Base-by-base conservation (phyloP, 2,797 vertebrate genomes). In the Xyrichtys novacula region DNA sequence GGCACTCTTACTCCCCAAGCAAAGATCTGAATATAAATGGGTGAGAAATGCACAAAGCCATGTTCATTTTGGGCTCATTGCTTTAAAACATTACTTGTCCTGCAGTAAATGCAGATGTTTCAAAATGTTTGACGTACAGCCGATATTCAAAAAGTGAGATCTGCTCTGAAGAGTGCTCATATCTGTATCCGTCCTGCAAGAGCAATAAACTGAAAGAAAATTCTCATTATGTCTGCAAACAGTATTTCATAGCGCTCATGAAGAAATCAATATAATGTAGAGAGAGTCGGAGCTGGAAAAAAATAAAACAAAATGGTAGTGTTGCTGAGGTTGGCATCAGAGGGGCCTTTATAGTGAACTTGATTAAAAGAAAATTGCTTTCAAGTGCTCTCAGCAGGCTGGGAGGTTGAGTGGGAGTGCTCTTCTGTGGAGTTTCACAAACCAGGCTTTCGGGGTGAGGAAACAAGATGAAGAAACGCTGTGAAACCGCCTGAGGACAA, bases 321-420 rank as follows among this genome's bases (percentile, higher is more conserved):
- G 76, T 85, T 85, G 82, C 87, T 76, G 71, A 78, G 85, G 85
- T 81, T 86, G 88, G 86, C 88, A 85, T 88, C 91, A 90, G 86
- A 89, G 88, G 87, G 80, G 80, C 85, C 83, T 92, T 91, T 90
- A 89, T 88, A 83, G 88, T 88, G 85, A 91, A 91, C 82, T 91
- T 92, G 92, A 93, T 93, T 92, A 93, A 91, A 92, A 92, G 90
- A 91, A 93, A 92, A 92, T 92, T 92, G 91, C 88, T 91, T 93
- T 91, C 88, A 90, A 93, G 90, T 87, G 89, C 86, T 91, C 88
- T 91, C 88, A 83, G 87, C 90, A 88, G 90, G 84, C 87, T 67
- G 83, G 85, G 86, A 83, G 85, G 87, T 84, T 83, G 89, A 89
- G 88, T 86, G 81, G 90, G 90, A 81, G 88, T 62, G 81, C 83